Evolutionary conservation across 2,888 invertebrate species (phyloP), one percentile per base, ranked within the genome.

Genomic region (Ischnus inquisitorius): DNA sequence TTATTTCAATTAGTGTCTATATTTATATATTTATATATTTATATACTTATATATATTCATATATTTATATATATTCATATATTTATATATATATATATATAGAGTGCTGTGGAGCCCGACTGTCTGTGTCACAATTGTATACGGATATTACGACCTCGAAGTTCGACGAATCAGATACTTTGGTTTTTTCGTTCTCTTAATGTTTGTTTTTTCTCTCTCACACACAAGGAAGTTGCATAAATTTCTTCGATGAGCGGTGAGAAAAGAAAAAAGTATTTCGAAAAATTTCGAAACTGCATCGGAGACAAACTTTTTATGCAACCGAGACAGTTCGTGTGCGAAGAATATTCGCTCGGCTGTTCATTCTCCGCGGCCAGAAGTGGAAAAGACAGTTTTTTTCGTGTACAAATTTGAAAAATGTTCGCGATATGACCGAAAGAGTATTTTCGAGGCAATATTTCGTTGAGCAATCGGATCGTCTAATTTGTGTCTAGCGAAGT

Each of bases 1-100:
- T 82, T 84, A 87, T 80, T 83, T 86, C 78, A 85, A 84, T 81
- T 84, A 82, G 76, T 72, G 64, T 79, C 82, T 86, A 85, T 71
- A 74, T 79, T 79, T 75, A 62, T 71, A 67, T 69, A 39, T 28
- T 67, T 79, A 83, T 83, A 74, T 81, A 71, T 79, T 51, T 74
- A 74, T 75, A 76, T 76, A 67, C 72, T 22, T 41, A 14, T 60
- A 41, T n/a, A n/a, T n/a, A n/a, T n/a, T n/a, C n/a, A n/a, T n/a
- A n/a, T n/a, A n/a, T n/a, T n/a, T n/a, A n/a, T n/a, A n/a, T 86
- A 85, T 71, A 74, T 79, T 79, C 71, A 62, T 71, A 67, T 69
- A 39, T 28, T 67, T 71, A 54, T 82, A 19, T 64, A 54, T 74
- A 60, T 69, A 28, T 68, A 22, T 54, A 19, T 62, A 62, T 62